Evolutionary conservation across 2,113 vertebrate genomes (phyloP).

Genomic region (Atrichornis clamosus): DNA sequence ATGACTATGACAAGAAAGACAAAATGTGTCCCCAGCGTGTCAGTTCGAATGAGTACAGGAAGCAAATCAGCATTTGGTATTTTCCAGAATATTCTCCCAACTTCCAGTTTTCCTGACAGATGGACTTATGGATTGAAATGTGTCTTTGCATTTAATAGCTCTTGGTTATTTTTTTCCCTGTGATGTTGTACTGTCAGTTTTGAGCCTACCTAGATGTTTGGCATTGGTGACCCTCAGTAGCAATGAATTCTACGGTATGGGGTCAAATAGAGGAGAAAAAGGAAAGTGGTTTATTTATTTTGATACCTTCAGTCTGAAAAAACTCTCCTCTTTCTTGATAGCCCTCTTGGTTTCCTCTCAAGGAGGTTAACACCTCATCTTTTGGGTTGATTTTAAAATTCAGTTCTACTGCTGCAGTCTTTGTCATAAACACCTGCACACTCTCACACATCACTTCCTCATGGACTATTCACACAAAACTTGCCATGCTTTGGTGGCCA

Average conservation of each 20-base stretch:
- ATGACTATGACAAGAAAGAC: background rate
- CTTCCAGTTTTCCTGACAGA: background rate
- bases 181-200: background rate
- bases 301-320: background rate
- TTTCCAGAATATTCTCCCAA: background rate
- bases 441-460: background rate
- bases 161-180: background rate
- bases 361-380: background rate
- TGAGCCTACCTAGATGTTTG: background rate
- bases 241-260: background rate
- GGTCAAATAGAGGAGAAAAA: background rate
- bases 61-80: background rate
- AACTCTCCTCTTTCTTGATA: background rate
- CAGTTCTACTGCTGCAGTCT: background rate
- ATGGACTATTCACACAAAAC: background rate
- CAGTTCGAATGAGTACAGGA: background rate
- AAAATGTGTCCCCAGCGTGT: background rate
- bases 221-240: background rate
- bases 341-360: background rate
- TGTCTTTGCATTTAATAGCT: background rate
- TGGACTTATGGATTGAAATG: fast-evolving
- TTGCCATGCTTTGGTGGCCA: background rate
- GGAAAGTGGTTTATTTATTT: background rate
- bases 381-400: background rate
- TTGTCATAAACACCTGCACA: background rate